Evolutionary conservation across 2,113 vertebrate species (phyloP).

Genomic region (Urocolius indicus): DNA sequence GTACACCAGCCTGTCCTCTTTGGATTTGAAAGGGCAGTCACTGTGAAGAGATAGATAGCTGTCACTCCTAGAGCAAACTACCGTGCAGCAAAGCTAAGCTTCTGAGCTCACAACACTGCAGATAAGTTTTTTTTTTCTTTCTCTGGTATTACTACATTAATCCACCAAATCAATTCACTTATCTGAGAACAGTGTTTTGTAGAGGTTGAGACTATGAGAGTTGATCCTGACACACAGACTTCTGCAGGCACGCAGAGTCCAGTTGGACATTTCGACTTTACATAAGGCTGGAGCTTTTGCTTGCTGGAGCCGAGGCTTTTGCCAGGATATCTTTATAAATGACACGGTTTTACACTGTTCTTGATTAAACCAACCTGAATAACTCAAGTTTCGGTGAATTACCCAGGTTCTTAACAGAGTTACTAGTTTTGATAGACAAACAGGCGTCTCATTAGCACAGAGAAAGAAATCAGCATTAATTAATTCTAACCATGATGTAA

Average conservation of each 20-base stretch:
- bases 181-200: constrained; percentile 9
- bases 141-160: constrained; percentile 48
- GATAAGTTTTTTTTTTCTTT: constrained; percentile 59
- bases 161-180: constrained; percentile 64
- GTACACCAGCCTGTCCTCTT: background rate
- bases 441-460: background rate
- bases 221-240: background rate
- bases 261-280: background rate
- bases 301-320: background rate
- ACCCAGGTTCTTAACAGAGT: background rate
- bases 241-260: background rate
- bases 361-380: background rate
- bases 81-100: constrained; percentile 55
- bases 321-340: background rate
- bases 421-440: background rate
- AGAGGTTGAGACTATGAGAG: background rate
- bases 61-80: constrained; percentile 50
- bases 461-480: background rate
- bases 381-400: background rate
- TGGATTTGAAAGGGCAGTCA: constrained; percentile 12
- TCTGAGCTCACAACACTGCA: constrained; percentile 10
- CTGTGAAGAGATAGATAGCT: constrained; percentile 46
- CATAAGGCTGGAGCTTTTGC: background rate
- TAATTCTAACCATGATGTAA: background rate
- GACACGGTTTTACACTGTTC: background rate